A percentile compares a stretch with the other conserved stretches of the same genome.
Evolutionary conservation across 2,113 vertebrate species (phyloP).

Genomic region (Rhinogobius similis): DNA sequence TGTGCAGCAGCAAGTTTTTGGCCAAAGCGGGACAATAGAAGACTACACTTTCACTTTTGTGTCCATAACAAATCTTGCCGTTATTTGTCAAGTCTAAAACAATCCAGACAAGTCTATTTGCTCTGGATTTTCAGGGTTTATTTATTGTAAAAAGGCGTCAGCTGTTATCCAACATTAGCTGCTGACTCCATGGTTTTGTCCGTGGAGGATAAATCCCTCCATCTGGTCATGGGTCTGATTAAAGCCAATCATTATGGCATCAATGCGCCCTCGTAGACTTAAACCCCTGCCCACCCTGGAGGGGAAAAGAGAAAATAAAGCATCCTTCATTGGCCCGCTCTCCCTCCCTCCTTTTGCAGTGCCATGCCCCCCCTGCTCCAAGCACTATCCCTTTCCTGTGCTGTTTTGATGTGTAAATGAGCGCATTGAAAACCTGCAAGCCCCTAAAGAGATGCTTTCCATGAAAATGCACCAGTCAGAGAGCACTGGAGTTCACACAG

Average conservation of each 20-base stretch:
- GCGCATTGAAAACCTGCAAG: conserved; percentile 80
- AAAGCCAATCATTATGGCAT: conserved; percentile 77
- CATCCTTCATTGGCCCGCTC: conserved; percentile 78
- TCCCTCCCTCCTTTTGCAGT: conserved; percentile 62
- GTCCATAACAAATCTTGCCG: conserved; percentile 1
- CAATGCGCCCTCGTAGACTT: conserved; percentile 66
- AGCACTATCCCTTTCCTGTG: conserved; percentile 80
- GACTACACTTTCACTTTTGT: conserved; percentile 40
- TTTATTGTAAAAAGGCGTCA: conserved; percentile 47
- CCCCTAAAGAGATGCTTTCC: conserved; percentile 80
- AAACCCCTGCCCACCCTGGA: conserved; percentile 64
- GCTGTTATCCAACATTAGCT: conserved; percentile 39
- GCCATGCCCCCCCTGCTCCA: conserved; percentile 53
- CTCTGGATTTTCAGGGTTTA: conserved; percentile 43
- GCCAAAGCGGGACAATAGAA: conserved; percentile 55
- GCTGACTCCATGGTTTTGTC: conserved; percentile 66
- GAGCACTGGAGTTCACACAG: conserved; percentile 69
- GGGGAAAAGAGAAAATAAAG: conserved; percentile 75
- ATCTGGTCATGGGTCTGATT: conserved; percentile 77
- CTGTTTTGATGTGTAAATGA: conserved; percentile 85
- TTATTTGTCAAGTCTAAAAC: conserved; percentile 49
- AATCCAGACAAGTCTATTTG: conserved; percentile 26
- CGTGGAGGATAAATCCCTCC: conserved; percentile 64
- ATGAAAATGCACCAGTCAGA: conserved; percentile 79
- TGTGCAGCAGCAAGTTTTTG: conserved; percentile 44